Conservation (phyloP, 2,797 vertebrate species). For the Macropus fuliginosus region DNA sequence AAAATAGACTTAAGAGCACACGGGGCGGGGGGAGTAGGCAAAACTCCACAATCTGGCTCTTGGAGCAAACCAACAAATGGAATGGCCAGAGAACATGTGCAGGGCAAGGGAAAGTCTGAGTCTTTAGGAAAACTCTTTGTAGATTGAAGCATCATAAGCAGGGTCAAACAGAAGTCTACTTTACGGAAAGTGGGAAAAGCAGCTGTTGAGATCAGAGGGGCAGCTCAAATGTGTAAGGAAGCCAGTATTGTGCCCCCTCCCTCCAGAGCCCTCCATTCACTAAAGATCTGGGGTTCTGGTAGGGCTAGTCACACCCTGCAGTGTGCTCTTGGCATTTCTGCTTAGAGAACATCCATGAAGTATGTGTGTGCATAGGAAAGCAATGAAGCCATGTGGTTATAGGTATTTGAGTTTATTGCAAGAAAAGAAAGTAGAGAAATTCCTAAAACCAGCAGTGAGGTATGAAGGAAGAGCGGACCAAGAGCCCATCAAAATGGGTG, state of each 20-base stretch:
- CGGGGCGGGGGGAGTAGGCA: neutral
- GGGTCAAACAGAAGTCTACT: neutral
- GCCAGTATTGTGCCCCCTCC: neutral
- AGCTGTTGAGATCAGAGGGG: neutral
- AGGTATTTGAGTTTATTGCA: neutral
- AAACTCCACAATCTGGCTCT: neutral
- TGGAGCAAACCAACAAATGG: neutral
- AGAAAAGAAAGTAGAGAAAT: neutral
- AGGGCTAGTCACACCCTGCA: no score
- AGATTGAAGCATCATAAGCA: neutral
- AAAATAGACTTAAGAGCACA: no score
- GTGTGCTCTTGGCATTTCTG: neutral
- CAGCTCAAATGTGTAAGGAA: neutral
- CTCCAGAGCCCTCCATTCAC: neutral
- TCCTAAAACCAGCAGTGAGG: slow-evolving; percentile 9
- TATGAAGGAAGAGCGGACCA: neutral
- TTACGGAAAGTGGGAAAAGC: neutral
- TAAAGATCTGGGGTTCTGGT: no score
- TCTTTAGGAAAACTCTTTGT: no score
- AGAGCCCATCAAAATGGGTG: neutral
- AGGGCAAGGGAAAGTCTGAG: neutral
- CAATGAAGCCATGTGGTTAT: neutral
- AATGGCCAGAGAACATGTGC: neutral
- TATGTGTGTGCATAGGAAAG: accelerated
- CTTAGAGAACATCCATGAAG: neutral